Evolutionary conservation across 2,888 invertebrate species (phyloP), one percentile per base, ranked within the genome.

Genomic region (Microctonus aethiopoides): DNA sequence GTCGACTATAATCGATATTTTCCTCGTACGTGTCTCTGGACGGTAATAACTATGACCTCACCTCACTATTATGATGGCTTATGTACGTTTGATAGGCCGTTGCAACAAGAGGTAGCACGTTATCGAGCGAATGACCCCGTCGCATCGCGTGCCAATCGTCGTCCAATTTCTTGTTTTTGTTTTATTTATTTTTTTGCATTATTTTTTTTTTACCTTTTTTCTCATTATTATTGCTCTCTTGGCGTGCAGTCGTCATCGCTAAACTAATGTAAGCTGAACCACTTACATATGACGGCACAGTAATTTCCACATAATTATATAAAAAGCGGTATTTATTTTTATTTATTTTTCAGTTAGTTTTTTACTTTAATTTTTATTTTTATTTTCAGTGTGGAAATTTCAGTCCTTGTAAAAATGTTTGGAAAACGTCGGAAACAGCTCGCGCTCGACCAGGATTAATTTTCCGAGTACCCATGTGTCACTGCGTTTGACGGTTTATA

Each of bases 1-100:
- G 52, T 24, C 20, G 56, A 57, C 69, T 46, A n/a, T n/a, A 67
- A 70, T 72, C 72, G 73, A 74, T 74, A 74, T 72, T 73, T 70
- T 65, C 61, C 67, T 56, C 67, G 67, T 67, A 72, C 63, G 71
- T 67, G 65, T 64, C 63, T 65, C 60, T 57, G 56, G 51, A 67
- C 61, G 56, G 46, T 67, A 64, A 67, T 70, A 67, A 61, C 69
- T 69, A 57, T 64, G 68, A 68, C 72, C 68, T 41, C 64, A 68
- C 72, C 68, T 41, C 64, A 56, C 70, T 32, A 41, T 57, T 70
- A 65, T 65, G 54, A 65, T 65, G 65, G 64, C 64, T 64, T 51
- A 56, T 57, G 61, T 62, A 70, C 51, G 24, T 70, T 66, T 66
- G 66, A 70, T 67, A 62, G 61, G 56, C 61, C 66, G 34, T 67